Evolutionary conservation across 1,140 invertebrate genomes (phyloP).

Genomic region (Pectinophora gossypiella): DNA sequence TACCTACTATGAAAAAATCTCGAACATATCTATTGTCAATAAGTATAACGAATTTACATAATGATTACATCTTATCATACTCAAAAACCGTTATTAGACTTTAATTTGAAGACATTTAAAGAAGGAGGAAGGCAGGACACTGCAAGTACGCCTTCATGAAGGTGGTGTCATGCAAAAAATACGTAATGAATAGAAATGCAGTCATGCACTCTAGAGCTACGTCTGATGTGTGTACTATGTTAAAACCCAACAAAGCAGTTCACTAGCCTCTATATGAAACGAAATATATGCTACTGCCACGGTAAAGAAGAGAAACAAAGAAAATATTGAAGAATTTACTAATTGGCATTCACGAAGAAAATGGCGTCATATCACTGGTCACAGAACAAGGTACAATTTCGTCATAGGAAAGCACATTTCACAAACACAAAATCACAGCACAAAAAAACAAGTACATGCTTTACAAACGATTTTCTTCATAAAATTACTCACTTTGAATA

Average conservation of each 20-base stretch:
- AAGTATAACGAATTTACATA: neutral
- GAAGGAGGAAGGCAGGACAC: conserved; percentile 15
- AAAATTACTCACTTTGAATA: conserved; percentile 73
- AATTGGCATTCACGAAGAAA: conserved; percentile 76
- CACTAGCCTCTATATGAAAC: too few species aligned
- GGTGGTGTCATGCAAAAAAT: conserved; percentile 56
- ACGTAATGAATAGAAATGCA: conserved; percentile 28
- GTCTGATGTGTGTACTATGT: neutral
- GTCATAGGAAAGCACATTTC: conserved; percentile 59
- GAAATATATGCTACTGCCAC: neutral
- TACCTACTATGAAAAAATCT: neutral
- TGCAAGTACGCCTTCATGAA: conserved; percentile 38
- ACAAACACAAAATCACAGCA: conserved; percentile 50
- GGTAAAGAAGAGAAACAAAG: conserved; percentile 34
- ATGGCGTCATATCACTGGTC: conserved; percentile 75
- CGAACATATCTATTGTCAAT: neutral
- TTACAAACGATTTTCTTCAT: conserved; percentile 46
- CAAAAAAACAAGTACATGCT: conserved; percentile 44
- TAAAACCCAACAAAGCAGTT: neutral
- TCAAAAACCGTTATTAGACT: too few species aligned
- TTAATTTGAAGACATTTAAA: neutral
- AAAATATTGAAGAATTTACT: conserved; percentile 65
- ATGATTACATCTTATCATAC: neutral
- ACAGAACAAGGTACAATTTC: conserved; percentile 72
- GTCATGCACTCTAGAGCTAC: neutral